Base-by-base conservation (phyloP, 2,888 invertebrate species). In the Drosophila paramelanica region DNA sequence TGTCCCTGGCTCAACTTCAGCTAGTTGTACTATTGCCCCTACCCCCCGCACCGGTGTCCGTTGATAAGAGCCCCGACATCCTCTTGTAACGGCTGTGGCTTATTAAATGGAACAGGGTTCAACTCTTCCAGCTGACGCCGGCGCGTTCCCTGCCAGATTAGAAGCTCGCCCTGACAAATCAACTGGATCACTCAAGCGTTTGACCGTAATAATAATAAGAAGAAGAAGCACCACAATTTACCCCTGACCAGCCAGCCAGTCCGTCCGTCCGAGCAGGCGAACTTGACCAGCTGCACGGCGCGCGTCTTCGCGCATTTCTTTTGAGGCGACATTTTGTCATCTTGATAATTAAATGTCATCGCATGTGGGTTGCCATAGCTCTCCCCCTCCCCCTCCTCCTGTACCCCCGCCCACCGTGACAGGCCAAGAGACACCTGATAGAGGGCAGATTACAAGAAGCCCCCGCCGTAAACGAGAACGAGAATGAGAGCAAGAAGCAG, bases 131-230 rank as follows among this genome's bases (percentile, higher is more conserved):
- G 83, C 80, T 83, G 83, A 88, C 83, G 67, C 67, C 57, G 71
- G 53, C 79, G 42, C 74, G 79, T 78, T 56, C 65, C 79, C 67
- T 17, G 27, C 70, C 79, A 78, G 77, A 77, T 77, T 77, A 70
- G 66, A 53, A 50, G 71, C 65, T 45, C 55, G 72, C 47, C 56
- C 73, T 13, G 51, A 38, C 74, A 77, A 69, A 84, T 84, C 83
- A 84, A 86, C 88, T 86, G 77, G 69, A 45, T 75, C 80, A 82
- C 77, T 88, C 68, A 77, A 75, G 71, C 83, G 58, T 88, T 67
- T 71, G 67, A 66, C 55, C 20, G 33, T 31, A 38, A 36, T 33
- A n/a, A 25, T 11, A 31, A 31, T 59, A 66, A 70, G 70, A 65
- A 66, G 70, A 33, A 23, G 45, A 41, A 33, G 70, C 65, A 71